Conservation (phyloP, 35 echinoderm and acorn worm species). For the Diadema setosum region DNA sequence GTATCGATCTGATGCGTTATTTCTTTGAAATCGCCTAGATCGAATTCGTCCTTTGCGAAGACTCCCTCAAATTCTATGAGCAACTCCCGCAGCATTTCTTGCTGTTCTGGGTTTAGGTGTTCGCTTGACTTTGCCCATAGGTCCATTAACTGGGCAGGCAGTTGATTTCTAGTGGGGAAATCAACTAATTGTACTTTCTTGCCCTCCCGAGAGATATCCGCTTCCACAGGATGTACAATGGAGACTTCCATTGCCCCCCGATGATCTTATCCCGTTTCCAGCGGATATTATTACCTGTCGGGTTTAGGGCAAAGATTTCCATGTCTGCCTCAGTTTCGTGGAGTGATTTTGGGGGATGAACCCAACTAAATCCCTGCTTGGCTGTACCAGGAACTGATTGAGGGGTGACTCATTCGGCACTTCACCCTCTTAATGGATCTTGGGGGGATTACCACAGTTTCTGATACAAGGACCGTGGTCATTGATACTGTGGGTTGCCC, state of each 20-base stretch:
- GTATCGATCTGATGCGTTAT: not conserved
- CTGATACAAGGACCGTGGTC: not conserved
- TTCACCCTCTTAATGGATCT: not conserved
- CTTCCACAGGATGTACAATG: not conserved
- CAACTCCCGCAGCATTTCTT: not conserved
- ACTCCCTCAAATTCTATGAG: not conserved
- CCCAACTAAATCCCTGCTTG: not conserved
- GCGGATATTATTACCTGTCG: not conserved
- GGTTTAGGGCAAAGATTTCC: constrained; percentile 12
- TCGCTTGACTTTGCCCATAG: not conserved
- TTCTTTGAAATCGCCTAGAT: not conserved
- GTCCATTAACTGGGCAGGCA: not conserved
- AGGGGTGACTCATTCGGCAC: not conserved
- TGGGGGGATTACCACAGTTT: constrained; percentile 10
- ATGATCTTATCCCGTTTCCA: not conserved
- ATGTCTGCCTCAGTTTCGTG: not conserved
- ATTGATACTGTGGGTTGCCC: not conserved
- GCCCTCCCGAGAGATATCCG: not conserved
- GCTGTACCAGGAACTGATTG: constrained; percentile 33
- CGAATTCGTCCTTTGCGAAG: constrained; percentile 26
- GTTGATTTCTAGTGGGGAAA: not conserved
- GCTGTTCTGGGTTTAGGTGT: not conserved
- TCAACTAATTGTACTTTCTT: not conserved
- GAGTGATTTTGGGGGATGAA: not conserved
- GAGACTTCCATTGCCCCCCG: not conserved